Base-by-base conservation (phyloP, 1,140 invertebrate genomes). In the Spodoptera frugiperda region DNA sequence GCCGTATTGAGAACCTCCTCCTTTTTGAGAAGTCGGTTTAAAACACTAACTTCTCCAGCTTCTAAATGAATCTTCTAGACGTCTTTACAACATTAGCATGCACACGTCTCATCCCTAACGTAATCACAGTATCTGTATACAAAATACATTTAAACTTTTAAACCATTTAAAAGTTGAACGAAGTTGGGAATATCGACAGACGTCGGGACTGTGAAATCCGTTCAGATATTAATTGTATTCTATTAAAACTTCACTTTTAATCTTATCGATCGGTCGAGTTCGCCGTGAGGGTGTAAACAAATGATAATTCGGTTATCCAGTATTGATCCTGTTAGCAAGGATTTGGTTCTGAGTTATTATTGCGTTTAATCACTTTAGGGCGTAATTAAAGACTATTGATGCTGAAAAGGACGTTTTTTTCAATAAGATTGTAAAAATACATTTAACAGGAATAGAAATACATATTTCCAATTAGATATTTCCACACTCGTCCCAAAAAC, bases 131-230 rank as follows among this genome's bases (percentile, higher is more conserved):
- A 63, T 63, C 48, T 75, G 49, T 65, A 44, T 33, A 75, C 49
- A 65, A 61, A 75, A 75, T 75, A 63, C 72, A 65, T 63, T 75
- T 59, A 67, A 71, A 76, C 73, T 76, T 76, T 65, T 76, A 76
- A 76, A 68, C 53, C 53, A 57, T 76, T 76, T 76, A 76, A 49
- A 76, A 76, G 63, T 76, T 76, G 3, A 10, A 5, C 46, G 2
- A 39, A 70, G 46, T 53, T 33, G n/a, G n/a, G 30, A 48, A 46
- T 39, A 73, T 73, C 72, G 72, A 65, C 71, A 73, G 71, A 46
- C 72, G 59, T 65, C 54, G 21, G 25, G 8, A 15, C 33, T 14
- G 30, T 30, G 21, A 61, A 74, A 76, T 67, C 74, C 51, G 53
- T 54, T 48, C 48, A 55, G 15, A 30, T 55, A 76, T 76, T 76